Percentiles rank a stretch among this genome's conserved stretches.
These are phyloP conservation scores for Agelaius phoeniceus DNA, from an alignment of 2,113 vertebrate genomes.

Conservation along the genomic window DNA sequence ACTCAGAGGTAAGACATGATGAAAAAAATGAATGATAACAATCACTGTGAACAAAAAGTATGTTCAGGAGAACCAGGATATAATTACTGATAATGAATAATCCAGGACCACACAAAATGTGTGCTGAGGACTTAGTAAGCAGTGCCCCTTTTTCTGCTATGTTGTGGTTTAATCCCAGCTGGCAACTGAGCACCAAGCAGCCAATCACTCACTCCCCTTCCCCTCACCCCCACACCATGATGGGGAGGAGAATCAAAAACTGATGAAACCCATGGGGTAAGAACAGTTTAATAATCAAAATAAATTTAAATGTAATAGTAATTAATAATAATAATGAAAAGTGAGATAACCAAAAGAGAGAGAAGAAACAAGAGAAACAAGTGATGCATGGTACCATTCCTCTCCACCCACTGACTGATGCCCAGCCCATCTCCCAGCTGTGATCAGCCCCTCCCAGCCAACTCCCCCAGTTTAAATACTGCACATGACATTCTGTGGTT, in stretches of 20 bases:
- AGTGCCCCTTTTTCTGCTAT: background rate
- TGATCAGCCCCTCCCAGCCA: accelerated
- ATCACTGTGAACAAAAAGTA: background rate
- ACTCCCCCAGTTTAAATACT: background rate
- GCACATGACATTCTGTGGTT: accelerated
- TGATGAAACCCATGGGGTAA: background rate
- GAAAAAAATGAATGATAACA: background rate
- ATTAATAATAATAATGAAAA: background rate
- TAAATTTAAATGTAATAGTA: background rate
- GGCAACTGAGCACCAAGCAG: background rate
- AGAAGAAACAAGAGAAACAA: background rate
- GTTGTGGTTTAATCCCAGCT: background rate
- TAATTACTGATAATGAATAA: background rate
- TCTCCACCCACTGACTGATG: background rate
- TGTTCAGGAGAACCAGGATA: background rate
- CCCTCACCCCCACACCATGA: too few species aligned
- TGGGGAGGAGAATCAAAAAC: background rate
- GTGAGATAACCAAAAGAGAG: background rate
- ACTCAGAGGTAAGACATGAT: background rate
- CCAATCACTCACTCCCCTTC: background rate
- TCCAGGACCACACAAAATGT: background rate
- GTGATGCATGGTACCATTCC: background rate
- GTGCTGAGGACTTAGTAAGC: background rate
- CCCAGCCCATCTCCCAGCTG: background rate
- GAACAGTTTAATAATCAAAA: background rate